Base-by-base conservation (phyloP, 2,888 invertebrate species). In the Ophioninae sp. region DNA sequence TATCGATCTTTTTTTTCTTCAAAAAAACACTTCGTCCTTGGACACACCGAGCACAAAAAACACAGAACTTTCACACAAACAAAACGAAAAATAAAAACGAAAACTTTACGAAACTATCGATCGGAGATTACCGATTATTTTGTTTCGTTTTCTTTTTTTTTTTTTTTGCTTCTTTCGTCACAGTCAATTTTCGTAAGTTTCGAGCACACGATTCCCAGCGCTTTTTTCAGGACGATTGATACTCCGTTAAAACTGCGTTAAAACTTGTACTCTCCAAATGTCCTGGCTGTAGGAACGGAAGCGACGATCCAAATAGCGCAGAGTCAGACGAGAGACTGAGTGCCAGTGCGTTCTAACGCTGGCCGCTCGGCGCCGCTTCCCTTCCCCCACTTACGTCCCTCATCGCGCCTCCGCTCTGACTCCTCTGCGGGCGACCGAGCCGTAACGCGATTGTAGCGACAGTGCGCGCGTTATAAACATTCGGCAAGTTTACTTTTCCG, bases 321-420 rank as follows among this genome's bases (percentile, higher is more conserved):
- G 84, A 81, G 86, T 82, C 86, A 81, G 80, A 79, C 83, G 82
- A 85, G 80, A 83, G 85, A 85, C 86, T 86, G 79, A 65, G 51
- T 39, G 76, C 67, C 83, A 81, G 85, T 85, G 69, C 63, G 75
- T 64, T 74, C 69, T 75, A 67, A 80, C 79, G 73, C 51, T 73
- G 63, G 23, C 64, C 64, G 74, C n/a, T 44, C 79, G 37, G 30
- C 58, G 59, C 71, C 59, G 80, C 20, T 44, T 17, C 37, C 6
- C 37, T 10, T 78, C 78, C 58, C 59, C 68, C 68, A 39, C 68
- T 79, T 73, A 3, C 22, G 44, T 9, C 6, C 10, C 20, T 59
- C 71, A 69, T 23, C 23, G 68, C 41, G 39, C 59, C 73, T 39
- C 44, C 72, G 8, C 59, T 39, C 37, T n/a, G 20, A 44, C 58